phyloP scores from a whole-genome alignment of 2,888 invertebrate genomes.

The Callyntrura sp. region DNA sequence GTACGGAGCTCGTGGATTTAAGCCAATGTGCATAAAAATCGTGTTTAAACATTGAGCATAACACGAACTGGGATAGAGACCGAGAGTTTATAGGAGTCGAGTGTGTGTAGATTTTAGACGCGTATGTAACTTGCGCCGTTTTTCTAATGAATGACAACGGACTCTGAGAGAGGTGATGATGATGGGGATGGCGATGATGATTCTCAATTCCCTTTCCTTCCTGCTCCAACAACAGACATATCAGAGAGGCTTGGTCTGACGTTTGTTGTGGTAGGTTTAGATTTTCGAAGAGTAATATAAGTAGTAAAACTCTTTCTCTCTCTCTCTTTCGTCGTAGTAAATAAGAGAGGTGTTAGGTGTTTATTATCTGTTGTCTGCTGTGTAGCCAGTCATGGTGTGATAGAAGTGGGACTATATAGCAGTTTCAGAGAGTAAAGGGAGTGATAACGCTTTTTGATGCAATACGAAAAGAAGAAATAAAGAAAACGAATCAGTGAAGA shows the following conservation, averaged over 20 bases:
- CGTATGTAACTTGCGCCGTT: slow-evolving; percentile 13
- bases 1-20: neutral
- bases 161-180: slow-evolving; percentile 5
- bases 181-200: slow-evolving; percentile 56
- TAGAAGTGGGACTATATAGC: neutral
- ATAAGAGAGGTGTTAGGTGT: slow-evolving; percentile 52
- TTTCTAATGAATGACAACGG: slow-evolving; percentile 42
- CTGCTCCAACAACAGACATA: neutral
- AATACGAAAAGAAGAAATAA: slow-evolving; percentile 55
- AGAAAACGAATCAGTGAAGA: slow-evolving; percentile 55
- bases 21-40: slow-evolving; percentile 24
- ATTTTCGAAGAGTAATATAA: slow-evolving; percentile 38
- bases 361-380: neutral
- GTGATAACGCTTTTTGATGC: neutral
- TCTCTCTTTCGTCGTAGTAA: neutral
- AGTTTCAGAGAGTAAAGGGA: neutral
- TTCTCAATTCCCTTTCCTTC: slow-evolving; percentile 53
- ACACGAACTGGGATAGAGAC: neutral
- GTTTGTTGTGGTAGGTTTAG: slow-evolving; percentile 72
- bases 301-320: neutral
- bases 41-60: neutral
- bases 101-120: neutral
- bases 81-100: too few species aligned
- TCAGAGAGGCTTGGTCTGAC: slow-evolving; percentile 21
- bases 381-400: neutral